Percentiles rank a stretch among this genome's conserved stretches.
Evolutionary conservation across 2,113 vertebrate species (phyloP).

Genomic region (Semicossyphus pulcher): DNA sequence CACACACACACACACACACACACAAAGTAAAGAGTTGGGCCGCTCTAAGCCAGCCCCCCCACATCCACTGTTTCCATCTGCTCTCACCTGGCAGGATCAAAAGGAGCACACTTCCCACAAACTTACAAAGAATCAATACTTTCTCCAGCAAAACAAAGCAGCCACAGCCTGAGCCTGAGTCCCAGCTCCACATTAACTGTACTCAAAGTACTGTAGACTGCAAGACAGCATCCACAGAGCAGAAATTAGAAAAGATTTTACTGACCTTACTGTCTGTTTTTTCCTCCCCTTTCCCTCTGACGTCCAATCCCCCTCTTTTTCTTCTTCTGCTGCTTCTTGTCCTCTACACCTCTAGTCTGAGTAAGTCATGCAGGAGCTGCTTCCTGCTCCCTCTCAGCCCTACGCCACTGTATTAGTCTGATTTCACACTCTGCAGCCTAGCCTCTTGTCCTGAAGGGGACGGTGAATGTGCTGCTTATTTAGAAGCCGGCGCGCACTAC

Average conservation of each 20-base stretch:
- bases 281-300: slow-evolving; percentile 67
- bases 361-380: slow-evolving; percentile 79
- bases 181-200: slow-evolving; percentile 65
- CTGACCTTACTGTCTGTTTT: slow-evolving; percentile 85
- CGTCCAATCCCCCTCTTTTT: slow-evolving; percentile 80
- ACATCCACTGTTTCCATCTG: slow-evolving; percentile 73
- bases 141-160: slow-evolving; percentile 78
- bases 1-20: slow-evolving; percentile 33
- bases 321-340: slow-evolving; percentile 77
- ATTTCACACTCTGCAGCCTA: slow-evolving; percentile 86
- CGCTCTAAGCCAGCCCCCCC: slow-evolving; percentile 62
- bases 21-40: slow-evolving; percentile 66
- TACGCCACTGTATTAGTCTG: slow-evolving; percentile 84
- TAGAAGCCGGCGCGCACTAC: slow-evolving; percentile 84
- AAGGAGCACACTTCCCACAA: slow-evolving; percentile 84
- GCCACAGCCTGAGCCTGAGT: slow-evolving; percentile 63
- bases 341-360: slow-evolving; percentile 79
- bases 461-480: slow-evolving; percentile 85
- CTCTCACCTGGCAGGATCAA: slow-evolving; percentile 83
- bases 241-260: slow-evolving; percentile 73
- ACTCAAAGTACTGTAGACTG: slow-evolving; percentile 65
- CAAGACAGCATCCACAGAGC: slow-evolving; percentile 66
- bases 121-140: slow-evolving; percentile 86
- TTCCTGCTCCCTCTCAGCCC: slow-evolving; percentile 79
- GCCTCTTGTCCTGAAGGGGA: slow-evolving; percentile 86